Evolutionary conservation across 2,113 vertebrate genomes (phyloP).

Genomic region (Tachuris rubrigastra): DNA sequence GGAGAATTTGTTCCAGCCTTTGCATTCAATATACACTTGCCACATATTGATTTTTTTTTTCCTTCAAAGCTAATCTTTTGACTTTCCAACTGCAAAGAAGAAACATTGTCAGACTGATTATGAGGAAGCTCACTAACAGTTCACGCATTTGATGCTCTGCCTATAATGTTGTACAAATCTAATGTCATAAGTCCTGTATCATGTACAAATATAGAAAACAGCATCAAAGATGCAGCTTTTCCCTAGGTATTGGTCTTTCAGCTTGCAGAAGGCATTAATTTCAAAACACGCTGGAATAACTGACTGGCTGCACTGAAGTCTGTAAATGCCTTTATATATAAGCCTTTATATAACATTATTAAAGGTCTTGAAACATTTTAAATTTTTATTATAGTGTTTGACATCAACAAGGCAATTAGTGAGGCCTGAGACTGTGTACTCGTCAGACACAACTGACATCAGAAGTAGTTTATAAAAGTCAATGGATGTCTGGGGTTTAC

Average conservation of each 20-base stretch:
- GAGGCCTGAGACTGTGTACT: neutral
- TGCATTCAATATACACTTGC: neutral
- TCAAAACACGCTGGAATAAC: neutral
- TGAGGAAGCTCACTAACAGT: slow-evolving; percentile 46
- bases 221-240: slow-evolving; percentile 4
- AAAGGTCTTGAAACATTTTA: slow-evolving; percentile 20
- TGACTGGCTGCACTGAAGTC: neutral
- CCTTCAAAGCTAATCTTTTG: slow-evolving; percentile 60
- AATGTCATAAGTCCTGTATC: slow-evolving; percentile 24
- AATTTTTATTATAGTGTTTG: slow-evolving; percentile 39
- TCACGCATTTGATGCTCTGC: slow-evolving; percentile 8
- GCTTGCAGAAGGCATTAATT: neutral
- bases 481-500: neutral
- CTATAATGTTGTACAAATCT: slow-evolving; percentile 39
- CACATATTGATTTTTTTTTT: slow-evolving; percentile 18
- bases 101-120: slow-evolving; percentile 63
- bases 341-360: neutral
- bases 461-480: slow-evolving; percentile 26
- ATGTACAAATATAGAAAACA: slow-evolving; percentile 44
- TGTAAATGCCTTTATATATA: neutral
- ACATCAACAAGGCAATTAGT: slow-evolving; percentile 70
- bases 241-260: neutral
- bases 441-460: slow-evolving; percentile 44
- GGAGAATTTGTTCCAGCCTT: slow-evolving; percentile 37
- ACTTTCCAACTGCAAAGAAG: slow-evolving; percentile 53